These are phyloP conservation scores for Glossosoma conforme DNA, from an alignment of 1,140 invertebrate species.

Conservation along the genomic window DNA sequence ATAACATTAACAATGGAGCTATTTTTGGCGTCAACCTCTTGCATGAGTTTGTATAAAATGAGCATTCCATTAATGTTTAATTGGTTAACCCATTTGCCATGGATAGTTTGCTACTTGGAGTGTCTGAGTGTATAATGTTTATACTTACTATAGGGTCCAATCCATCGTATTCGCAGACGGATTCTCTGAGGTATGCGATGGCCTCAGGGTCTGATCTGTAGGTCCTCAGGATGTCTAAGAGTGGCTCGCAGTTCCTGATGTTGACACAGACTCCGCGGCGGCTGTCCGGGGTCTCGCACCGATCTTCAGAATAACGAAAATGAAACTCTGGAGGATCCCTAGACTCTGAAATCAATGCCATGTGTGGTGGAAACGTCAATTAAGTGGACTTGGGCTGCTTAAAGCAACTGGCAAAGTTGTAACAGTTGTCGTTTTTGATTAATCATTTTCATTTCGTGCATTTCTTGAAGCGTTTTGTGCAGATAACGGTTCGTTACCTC, in stretches of 20 bases:
- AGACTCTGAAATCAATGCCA: neutral
- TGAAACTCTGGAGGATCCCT: slow-evolving; percentile 10
- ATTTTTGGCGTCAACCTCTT: too few species aligned
- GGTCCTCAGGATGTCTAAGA: slow-evolving; percentile 20
- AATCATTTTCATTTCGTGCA: too few species aligned
- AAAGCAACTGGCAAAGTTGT: too few species aligned
- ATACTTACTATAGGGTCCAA: slow-evolving; percentile 25
- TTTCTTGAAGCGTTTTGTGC: too few species aligned
- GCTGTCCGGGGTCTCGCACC: slow-evolving; percentile 23
- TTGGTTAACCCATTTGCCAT: too few species aligned
- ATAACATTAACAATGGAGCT: too few species aligned
- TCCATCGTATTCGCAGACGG: slow-evolving; percentile 26
- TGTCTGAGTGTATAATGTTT: too few species aligned
- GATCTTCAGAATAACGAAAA: slow-evolving; percentile 21
- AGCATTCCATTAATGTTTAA: too few species aligned
- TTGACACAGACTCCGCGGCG: slow-evolving; percentile 18
- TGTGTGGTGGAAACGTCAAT: neutral
- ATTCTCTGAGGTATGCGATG: slow-evolving; percentile 16
- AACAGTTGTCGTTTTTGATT: too few species aligned
- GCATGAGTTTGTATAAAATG: too few species aligned
- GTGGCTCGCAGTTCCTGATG: slow-evolving; percentile 19
- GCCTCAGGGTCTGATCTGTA: slow-evolving; percentile 10
- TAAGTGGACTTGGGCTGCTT: neutral
- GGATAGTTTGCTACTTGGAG: too few species aligned
- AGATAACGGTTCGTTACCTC: too few species aligned